A percentile compares a stretch with the other conserved stretches of the same genome.
These are phyloP conservation scores for Cephus spinipes DNA, from an alignment of 2,888 invertebrate species.

Conservation along the genomic window DNA sequence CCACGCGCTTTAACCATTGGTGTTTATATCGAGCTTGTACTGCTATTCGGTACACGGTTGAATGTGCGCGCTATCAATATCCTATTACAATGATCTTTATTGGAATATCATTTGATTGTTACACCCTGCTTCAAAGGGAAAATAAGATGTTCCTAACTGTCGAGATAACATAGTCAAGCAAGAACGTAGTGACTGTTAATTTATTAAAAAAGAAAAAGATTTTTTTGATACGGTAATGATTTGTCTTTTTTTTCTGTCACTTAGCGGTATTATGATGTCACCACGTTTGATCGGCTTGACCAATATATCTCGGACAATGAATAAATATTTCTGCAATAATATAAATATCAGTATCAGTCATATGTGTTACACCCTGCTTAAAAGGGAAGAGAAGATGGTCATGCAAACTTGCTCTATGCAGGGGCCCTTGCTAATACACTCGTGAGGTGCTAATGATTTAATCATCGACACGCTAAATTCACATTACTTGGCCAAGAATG, in stretches of 20 bases:
- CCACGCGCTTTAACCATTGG: conserved; percentile 15
- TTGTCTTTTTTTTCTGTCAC: no score
- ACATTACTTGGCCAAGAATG: conserved; percentile 27
- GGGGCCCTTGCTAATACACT: conserved; percentile 37
- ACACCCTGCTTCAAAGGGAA: conserved; percentile 59
- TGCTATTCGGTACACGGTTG: neutral
- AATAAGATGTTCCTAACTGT: conserved; percentile 44
- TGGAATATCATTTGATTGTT: conserved; percentile 47
- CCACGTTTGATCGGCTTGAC: neutral
- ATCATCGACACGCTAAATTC: conserved; percentile 24
- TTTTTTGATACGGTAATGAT: neutral
- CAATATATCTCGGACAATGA: conserved; percentile 30
- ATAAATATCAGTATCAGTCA: conserved; percentile 61
- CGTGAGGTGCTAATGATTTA: conserved; percentile 12
- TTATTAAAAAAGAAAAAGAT: neutral
- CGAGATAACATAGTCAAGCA: conserved; percentile 6
- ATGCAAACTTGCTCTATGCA: conserved; percentile 57
- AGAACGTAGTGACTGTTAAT: neutral
- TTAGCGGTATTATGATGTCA: neutral
- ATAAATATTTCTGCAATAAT: conserved; percentile 54
- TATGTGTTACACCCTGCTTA: conserved; percentile 56
- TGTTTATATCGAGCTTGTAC: neutral
- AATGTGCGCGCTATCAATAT: neutral
- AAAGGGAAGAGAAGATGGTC: conserved; percentile 58
- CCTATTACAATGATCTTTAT: conserved; percentile 46